Conservation (phyloP, 1,140 invertebrate genomes). For the Trachymyrmex cornetzi region DNA sequence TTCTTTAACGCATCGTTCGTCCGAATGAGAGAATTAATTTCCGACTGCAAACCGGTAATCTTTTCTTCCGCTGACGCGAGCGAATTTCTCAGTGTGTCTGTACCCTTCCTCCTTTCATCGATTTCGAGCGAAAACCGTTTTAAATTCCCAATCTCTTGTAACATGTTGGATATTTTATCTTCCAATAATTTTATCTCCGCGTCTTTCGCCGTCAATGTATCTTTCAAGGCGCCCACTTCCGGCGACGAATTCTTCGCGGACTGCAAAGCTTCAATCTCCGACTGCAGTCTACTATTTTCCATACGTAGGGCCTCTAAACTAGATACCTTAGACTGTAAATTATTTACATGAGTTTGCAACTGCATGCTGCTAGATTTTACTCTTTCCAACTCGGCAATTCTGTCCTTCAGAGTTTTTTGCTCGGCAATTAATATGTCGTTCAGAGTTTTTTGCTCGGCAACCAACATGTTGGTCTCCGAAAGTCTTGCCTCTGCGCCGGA, state of each 20-base stretch:
- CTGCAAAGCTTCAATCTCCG: constrained; percentile 48
- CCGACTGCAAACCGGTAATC: constrained; percentile 49
- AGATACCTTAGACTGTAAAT: constrained; percentile 61
- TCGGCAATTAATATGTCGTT: constrained; percentile 46
- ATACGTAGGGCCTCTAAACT: constrained; percentile 38
- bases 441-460: constrained; percentile 36
- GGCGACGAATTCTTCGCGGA: constrained; percentile 4
- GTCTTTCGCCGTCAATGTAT: constrained; percentile 69
- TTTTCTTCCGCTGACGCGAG: constrained; percentile 55
- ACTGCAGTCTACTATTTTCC: constrained; percentile 62
- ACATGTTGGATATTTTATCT: constrained; percentile 70
- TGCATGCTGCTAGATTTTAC: constrained; percentile 14
- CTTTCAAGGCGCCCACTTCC: constrained; percentile 67
- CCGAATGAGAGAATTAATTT: constrained; percentile 65
- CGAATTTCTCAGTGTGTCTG: constrained; percentile 42
- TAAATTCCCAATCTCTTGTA: constrained; percentile 73
- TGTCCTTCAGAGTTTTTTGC: constrained; percentile 37
- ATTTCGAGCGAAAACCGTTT: constrained; percentile 34
- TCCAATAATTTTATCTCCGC: constrained; percentile 75
- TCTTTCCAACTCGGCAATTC: constrained; percentile 53
- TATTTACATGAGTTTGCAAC: constrained; percentile 48
- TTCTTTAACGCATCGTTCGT: constrained; percentile 68
- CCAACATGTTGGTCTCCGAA: constrained; percentile 34
- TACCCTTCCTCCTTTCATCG: constrained; percentile 61
- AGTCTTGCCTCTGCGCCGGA: constrained; percentile 19